Evolutionary conservation across 2,888 invertebrate genomes (phyloP).

Genomic region (Synergus japonicus): DNA sequence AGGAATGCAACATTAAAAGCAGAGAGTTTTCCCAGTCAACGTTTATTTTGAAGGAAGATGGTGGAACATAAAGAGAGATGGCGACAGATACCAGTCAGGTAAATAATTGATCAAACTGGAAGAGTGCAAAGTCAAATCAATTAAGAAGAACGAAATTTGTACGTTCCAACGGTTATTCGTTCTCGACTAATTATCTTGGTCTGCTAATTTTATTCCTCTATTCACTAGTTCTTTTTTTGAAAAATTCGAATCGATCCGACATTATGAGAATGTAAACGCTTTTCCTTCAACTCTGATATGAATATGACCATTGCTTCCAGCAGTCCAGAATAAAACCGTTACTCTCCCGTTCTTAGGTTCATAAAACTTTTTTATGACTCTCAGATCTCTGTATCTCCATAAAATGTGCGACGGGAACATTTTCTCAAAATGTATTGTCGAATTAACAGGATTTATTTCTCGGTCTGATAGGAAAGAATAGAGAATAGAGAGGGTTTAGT

Average conservation of each 20-base stretch:
- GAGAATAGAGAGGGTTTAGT: conserved; percentile 9
- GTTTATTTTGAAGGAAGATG: conserved; percentile 14
- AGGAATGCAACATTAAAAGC: neutral
- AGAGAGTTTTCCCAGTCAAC: neutral
- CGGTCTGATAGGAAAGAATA: conserved; percentile 13
- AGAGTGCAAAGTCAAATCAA: neutral
- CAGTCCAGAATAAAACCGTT: conserved; percentile 2
- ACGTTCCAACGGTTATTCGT: neutral
- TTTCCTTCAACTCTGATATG: conserved; percentile 6
- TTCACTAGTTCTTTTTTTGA: neutral
- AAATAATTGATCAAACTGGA: conserved; percentile 19
- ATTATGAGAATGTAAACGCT: conserved; percentile 27
- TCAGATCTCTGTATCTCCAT: conserved; percentile 37
- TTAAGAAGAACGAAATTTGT: neutral
- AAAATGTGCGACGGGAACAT: conserved; percentile 36
- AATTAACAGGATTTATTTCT: conserved; percentile 32
- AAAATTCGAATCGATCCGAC: neutral
- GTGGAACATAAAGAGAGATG: neutral
- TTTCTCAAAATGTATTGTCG: conserved; percentile 37
- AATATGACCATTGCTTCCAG: conserved; percentile 26
- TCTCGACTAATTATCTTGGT: neutral
- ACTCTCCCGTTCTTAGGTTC: conserved; percentile 25
- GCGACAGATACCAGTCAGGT: neutral
- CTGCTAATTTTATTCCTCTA: neutral
- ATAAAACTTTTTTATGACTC: conserved; percentile 37